Conservation (phyloP, 1,140 invertebrate genomes). For the Caerostris darwini region DNA sequence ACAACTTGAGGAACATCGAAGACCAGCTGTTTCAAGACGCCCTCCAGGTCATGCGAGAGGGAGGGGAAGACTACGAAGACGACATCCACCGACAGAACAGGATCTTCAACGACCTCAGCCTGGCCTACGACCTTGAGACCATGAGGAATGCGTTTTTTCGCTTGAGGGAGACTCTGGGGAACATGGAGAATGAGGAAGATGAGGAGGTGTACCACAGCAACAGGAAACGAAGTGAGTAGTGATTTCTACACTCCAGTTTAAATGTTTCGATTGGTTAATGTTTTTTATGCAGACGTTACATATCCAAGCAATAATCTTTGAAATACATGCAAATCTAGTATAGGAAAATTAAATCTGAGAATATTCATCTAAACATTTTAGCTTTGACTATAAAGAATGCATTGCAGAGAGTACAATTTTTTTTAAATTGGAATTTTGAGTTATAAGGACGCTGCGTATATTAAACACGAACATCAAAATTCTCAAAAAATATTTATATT, state of each 20-base stretch:
- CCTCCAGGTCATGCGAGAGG: conserved; percentile 58
- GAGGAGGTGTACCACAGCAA: conserved; percentile 3
- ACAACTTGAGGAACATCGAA: conserved; percentile 73
- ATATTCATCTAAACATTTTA: too few species aligned
- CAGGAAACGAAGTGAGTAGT: conserved; percentile 66
- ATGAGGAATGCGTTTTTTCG: conserved; percentile 74
- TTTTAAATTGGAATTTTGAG: too few species aligned
- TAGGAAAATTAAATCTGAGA: too few species aligned
- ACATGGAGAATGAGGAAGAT: conserved; percentile 67
- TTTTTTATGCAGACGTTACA: too few species aligned
- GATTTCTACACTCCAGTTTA: background rate
- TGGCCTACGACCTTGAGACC: conserved; percentile 78
- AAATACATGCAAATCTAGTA: too few species aligned
- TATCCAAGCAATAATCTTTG: too few species aligned
- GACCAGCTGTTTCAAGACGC: conserved; percentile 74
- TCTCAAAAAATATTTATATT: too few species aligned
- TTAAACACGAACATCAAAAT: too few species aligned
- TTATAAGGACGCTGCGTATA: too few species aligned
- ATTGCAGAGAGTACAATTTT: too few species aligned
- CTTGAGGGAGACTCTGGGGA: conserved; percentile 67
- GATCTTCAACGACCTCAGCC: conserved; percentile 58
- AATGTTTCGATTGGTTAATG: too few species aligned
- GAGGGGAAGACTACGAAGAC: conserved; percentile 55
- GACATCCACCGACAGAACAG: conserved; percentile 28
- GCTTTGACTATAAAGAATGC: too few species aligned